These are phyloP conservation scores for Kryptolebias marmoratus DNA, from an alignment of 2,113 vertebrate genomes.

Conservation along the genomic window DNA sequence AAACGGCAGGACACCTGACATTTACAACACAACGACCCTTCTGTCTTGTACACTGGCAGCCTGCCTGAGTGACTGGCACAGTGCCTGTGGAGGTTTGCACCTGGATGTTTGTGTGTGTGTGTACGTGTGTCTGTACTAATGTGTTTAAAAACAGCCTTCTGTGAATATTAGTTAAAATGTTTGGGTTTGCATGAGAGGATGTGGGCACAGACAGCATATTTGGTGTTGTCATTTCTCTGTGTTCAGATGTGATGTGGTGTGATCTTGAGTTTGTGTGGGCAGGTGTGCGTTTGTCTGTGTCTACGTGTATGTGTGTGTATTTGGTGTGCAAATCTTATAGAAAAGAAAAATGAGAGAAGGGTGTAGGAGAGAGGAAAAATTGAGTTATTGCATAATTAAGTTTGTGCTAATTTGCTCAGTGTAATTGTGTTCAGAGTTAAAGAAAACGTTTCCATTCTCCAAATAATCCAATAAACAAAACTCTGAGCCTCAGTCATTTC, in stretches of 20 bases:
- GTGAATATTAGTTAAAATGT: conserved; percentile 18
- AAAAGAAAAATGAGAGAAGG: conserved; percentile 24
- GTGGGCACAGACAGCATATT: conserved; percentile 11
- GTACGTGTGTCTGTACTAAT: conserved; percentile 9
- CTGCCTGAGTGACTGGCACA: conserved; percentile 50
- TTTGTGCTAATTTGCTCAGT: conserved; percentile 36
- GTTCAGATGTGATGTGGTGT: conserved; percentile 16
- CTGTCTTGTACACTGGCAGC: conserved; percentile 61
- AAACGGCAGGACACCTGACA: conserved; percentile 69
- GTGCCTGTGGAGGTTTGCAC: conserved; percentile 58
- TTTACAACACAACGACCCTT: conserved; percentile 68
- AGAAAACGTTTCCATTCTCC: background rate
- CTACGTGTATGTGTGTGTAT: background rate
- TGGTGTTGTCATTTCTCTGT: conserved; percentile 14
- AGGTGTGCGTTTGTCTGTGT: no score
- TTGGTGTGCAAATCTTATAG: conserved; percentile 18
- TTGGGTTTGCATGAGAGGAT: background rate
- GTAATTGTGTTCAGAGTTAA: conserved; percentile 27
- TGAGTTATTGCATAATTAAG: conserved; percentile 42
- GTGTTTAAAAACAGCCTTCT: background rate
- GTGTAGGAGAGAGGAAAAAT: conserved; percentile 5
- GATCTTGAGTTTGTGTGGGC: conserved; percentile 12
- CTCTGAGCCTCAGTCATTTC: background rate
- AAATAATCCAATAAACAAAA: conserved; percentile 14
- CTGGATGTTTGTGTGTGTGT: conserved; percentile 41